Base-by-base conservation (phyloP, 2,113 vertebrate genomes). In the Todiramphus chloris region DNA sequence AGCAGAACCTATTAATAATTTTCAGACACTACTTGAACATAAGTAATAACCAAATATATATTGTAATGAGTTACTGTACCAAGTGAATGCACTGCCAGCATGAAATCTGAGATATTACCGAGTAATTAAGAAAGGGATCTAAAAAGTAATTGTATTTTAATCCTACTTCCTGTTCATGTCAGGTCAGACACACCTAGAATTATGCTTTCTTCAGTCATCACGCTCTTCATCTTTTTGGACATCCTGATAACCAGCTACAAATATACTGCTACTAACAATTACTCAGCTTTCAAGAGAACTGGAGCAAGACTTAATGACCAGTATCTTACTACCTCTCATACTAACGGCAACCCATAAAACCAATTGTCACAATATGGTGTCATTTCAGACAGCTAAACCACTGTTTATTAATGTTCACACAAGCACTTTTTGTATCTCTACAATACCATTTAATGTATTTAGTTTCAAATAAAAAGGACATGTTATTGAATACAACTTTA, bases 161-260 rank as follows among this genome's bases (percentile, higher is more conserved):
- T 55, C 39, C 11, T n/a, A 33, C 60, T 79, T 87, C 27, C 41
- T 56, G 63, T 80, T 41, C 64, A 39, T 97, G 97, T 74, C 92
- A 97, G 94, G 24, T 92, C 93, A 77, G 85, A 46, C 15, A 19
- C 28, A 55, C 41, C 92, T 69, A 15, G 67, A 59, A 67, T 97
- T 23, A 37, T 4, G 31, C 6, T 73, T 15, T 64, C 84, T 37
- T 86, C 81, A 44, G 5, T 83, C 53, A 44, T 96, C 30, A 55
- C 87, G 31, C 48, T 97, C 17, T 30, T 92, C 20, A 68, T 91
- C 60, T 60, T 96, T 68, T 79, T 56, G 33, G 23, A 68, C 41
- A 3, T 59, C 51, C 76, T 97, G 3, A 13, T 95, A 51, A 35
- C 90, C 86, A 97, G 97, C 60, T 93, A 97, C 80, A 74, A 67